Evolutionary conservation across 2,113 vertebrate genomes (phyloP), one percentile per base, ranked within the genome.

Genomic region (Porphyrio hochstetteri): DNA sequence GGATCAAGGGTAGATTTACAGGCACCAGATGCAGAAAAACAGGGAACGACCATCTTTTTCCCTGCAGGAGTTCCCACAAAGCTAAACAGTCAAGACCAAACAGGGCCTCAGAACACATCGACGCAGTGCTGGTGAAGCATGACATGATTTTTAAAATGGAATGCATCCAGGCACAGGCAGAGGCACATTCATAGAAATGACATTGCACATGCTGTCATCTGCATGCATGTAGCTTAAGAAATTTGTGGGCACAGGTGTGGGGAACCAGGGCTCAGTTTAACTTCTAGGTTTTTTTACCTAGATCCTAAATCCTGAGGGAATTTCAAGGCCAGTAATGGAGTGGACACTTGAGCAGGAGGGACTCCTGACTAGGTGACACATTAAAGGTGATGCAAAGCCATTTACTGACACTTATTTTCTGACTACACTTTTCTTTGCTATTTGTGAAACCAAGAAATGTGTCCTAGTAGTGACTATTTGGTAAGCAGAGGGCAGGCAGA

Each of bases 1-100:
- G 40, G 57, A 83, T 94, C 50, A 76, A 80, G 78, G 67, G 69
- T 55, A 72, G 79, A 90, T 93, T 95, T 83, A 92, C 35, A 53
- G 76, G 60, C 76, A 88, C 82, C 93, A 96, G 88, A 83, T 90
- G 91, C 59, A 86, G 64, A 71, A 74, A 69, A 92, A 64, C 0
- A 0, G 44, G 35, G 59, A 94, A 46, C 3, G 5, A 80, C 63
- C 8, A 29, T 56, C 88, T 93, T 93, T 50, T 85, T 53, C 86
- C 72, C 91, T 83, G 67, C 27, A 75, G 76, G 81, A 88, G 28
- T 9, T 85, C 68, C 56, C 77, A 57, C 64, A 86, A 72, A 91
- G 56, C 79, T 86, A 35, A 92, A 53, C 53, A 86, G 38, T 14
- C 25, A 36, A 68, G 79, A 44, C 52, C 52, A 75, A 94, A 81